Percentiles rank a stretch among this genome's conserved stretches.
Conservation (phyloP, 2,888 invertebrate genomes). For the Hecatera dysodea region DNA sequence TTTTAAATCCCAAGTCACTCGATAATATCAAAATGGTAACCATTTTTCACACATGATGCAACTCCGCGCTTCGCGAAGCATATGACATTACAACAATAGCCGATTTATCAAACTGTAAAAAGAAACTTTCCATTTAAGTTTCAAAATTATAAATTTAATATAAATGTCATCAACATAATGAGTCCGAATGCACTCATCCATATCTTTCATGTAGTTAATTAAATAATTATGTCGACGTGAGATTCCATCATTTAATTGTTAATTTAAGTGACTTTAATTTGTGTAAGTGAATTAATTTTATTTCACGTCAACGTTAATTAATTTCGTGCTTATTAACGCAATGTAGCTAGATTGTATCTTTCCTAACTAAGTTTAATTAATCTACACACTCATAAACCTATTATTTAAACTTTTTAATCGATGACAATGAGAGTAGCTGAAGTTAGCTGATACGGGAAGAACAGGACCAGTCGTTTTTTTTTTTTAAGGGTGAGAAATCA, state of each 20-base stretch:
- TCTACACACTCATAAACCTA: no score
- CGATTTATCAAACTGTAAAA: constrained; percentile 29
- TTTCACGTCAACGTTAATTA: background rate
- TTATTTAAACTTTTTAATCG: no score
- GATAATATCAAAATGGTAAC: background rate
- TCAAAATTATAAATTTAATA: constrained; percentile 8
- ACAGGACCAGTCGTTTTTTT: no score
- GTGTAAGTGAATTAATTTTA: background rate
- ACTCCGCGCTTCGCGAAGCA: background rate
- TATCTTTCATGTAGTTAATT: constrained; percentile 18
- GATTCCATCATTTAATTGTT: background rate
- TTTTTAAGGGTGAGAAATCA: no score
- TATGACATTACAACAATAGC: background rate
- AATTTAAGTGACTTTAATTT: background rate
- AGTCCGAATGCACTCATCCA: constrained; percentile 10
- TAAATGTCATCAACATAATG: constrained; percentile 35
- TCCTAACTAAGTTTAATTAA: no score
- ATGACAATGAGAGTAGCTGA: no score
- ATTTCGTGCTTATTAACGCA: background rate
- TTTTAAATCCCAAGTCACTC: background rate
- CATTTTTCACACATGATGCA: constrained; percentile 3
- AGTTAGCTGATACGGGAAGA: no score
- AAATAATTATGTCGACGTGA: constrained; percentile 18
- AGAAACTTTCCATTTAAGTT: background rate
- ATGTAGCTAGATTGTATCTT: background rate